Evolutionary conservation across 2,888 invertebrate genomes (phyloP).

Genomic region (Lamellibrachia satsuma): DNA sequence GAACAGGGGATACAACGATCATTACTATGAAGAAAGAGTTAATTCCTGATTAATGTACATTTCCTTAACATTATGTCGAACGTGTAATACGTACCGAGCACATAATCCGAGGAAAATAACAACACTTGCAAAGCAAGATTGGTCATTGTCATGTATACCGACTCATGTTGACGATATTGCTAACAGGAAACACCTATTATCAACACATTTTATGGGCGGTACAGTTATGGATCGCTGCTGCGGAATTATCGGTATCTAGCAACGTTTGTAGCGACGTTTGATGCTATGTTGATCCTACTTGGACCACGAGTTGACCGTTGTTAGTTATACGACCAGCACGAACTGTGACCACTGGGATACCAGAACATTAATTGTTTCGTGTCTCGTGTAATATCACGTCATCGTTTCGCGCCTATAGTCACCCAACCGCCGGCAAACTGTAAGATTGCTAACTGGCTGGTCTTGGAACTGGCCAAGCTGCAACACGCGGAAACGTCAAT

Average conservation of each 20-base stretch:
- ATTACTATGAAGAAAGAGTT: neutral
- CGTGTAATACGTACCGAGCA: neutral
- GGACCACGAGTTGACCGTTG: neutral
- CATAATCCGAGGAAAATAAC: neutral
- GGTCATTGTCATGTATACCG: neutral
- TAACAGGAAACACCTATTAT: neutral
- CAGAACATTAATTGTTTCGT: neutral
- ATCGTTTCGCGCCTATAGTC: neutral
- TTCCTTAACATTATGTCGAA: neutral
- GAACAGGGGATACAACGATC: neutral
- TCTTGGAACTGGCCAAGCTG: neutral
- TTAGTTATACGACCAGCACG: neutral
- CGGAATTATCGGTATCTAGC: neutral
- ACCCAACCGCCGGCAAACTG: neutral
- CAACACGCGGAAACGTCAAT: neutral
- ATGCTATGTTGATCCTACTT: neutral
- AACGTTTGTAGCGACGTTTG: neutral
- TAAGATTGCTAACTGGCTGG: neutral
- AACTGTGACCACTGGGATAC: neutral
- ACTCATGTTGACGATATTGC: neutral
- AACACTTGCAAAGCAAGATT: neutral
- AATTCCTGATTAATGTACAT: neutral
- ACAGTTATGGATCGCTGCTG: neutral
- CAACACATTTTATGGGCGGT: neutral
- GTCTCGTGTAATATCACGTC: neutral